These are phyloP conservation scores for Thomomys bottae DNA, from an alignment of 2,113 vertebrate species.

Conservation along the genomic window DNA sequence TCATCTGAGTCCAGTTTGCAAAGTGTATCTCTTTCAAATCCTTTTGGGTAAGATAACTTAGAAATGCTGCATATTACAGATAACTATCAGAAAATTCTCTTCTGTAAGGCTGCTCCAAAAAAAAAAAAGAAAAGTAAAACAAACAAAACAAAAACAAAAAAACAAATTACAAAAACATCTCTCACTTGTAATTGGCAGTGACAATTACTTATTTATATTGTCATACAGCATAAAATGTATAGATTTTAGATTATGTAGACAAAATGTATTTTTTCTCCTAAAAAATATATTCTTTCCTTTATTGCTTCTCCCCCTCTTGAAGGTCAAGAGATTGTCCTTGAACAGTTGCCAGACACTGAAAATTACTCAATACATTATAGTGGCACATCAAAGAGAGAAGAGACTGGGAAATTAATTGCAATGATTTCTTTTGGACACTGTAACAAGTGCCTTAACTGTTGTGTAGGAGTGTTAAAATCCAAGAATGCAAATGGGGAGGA, in stretches of 20 bases:
- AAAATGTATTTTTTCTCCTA: constrained; percentile 23
- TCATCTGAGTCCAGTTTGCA: constrained; percentile 65
- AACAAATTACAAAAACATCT: no score
- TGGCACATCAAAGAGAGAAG: constrained; percentile 84
- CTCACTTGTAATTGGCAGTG: not conserved
- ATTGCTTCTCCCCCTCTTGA: constrained; percentile 54
- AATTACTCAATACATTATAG: constrained; percentile 73
- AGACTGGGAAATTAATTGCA: constrained; percentile 85
- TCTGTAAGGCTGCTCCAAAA: not conserved
- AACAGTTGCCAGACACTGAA: constrained; percentile 73
- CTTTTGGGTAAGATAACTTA: constrained; percentile 57
- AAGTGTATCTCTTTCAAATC: constrained; percentile 57
- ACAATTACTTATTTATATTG: not conserved
- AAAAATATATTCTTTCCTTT: not conserved
- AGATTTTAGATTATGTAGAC: not conserved
- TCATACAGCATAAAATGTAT: constrained; percentile 5
- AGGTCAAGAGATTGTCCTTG: constrained; percentile 68
- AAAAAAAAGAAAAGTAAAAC: not conserved
- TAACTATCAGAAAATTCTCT: not conserved
- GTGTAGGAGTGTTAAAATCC: constrained; percentile 81
- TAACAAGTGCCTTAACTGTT: constrained; percentile 77
- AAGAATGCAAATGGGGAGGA: constrained; percentile 78
- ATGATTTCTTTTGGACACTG: constrained; percentile 82
- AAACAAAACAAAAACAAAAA: no score
- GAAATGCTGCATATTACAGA: not conserved